Percentiles rank a stretch among this genome's conserved stretches.
Conservation (phyloP, 2,888 invertebrate genomes). For the Sicus ferrugineus region DNA sequence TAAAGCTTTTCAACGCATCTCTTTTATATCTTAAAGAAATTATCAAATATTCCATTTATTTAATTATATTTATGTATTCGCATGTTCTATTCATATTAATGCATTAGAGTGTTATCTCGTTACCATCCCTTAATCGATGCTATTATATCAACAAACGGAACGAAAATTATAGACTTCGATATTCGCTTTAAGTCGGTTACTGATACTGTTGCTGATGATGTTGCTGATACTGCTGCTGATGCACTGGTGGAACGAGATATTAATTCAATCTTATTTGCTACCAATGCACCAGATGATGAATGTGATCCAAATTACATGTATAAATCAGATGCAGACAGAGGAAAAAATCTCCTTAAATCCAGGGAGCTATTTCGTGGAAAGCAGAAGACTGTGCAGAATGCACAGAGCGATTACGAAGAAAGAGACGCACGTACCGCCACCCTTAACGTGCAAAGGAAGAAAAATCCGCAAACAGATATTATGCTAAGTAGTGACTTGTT, state of each 20-base stretch:
- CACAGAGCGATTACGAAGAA: not conserved
- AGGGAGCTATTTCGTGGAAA: slow-evolving; percentile 33
- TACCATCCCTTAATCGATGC: slow-evolving; percentile 16
- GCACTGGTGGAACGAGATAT: no score
- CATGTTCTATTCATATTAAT: not conserved
- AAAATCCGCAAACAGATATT: slow-evolving; percentile 68
- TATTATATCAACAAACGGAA: slow-evolving; percentile 37
- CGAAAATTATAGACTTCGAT: slow-evolving; percentile 46
- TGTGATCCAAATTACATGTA: not conserved
- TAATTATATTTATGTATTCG: no score
- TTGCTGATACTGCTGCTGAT: no score
- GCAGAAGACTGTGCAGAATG: not conserved
- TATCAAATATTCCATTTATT: no score
- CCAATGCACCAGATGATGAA: slow-evolving; percentile 55
- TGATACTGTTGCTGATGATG: slow-evolving; percentile 12
- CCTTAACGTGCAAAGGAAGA: slow-evolving; percentile 79
- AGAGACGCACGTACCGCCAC: not conserved
- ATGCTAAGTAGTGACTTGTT: slow-evolving; percentile 64
- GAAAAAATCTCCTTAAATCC: slow-evolving; percentile 1
- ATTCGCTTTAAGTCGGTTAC: slow-evolving; percentile 42
- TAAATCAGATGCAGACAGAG: not conserved
- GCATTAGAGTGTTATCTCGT: not conserved
- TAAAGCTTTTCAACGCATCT: no score
- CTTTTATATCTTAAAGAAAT: no score
- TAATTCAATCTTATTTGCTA: slow-evolving; percentile 48